phyloP scores from a whole-genome alignment of 2,113 vertebrate species.

The Tyto alba region DNA sequence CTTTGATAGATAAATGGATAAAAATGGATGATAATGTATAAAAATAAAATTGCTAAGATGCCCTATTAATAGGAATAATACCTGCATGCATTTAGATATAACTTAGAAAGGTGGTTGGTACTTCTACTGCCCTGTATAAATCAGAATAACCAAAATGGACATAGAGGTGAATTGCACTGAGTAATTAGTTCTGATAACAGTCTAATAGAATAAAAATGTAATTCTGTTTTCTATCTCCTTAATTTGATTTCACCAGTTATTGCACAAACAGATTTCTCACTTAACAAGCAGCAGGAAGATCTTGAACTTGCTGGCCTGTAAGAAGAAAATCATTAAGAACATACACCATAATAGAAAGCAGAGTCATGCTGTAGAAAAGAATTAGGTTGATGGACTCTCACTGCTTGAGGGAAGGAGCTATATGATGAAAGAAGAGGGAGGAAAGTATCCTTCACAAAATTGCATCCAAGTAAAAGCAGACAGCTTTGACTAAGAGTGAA shows the following conservation, averaged over 20 bases:
- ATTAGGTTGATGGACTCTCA: background rate
- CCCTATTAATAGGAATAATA: background rate
- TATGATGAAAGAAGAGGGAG: background rate
- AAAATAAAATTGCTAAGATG: background rate
- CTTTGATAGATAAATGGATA: background rate
- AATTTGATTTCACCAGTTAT: background rate
- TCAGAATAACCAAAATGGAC: background rate
- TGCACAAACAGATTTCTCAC: background rate
- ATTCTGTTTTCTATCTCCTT: background rate
- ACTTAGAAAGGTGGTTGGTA: background rate
- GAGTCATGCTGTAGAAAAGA: background rate
- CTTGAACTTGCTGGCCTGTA: background rate
- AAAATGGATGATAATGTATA: background rate
- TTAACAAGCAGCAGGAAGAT: background rate
- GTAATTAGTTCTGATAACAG: background rate
- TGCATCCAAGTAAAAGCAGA: background rate
- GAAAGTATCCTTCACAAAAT: background rate
- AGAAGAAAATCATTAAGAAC: background rate
- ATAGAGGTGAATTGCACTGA: background rate
- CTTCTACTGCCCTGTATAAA: background rate
- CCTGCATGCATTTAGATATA: background rate
- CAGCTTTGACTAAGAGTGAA: background rate
- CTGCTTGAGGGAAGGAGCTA: background rate
- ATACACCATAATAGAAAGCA: background rate
- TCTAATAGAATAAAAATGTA: background rate